Base-by-base conservation (phyloP, 37 sponge, comb jelly and placozoan species). In the Hexactinellida sp. region DNA sequence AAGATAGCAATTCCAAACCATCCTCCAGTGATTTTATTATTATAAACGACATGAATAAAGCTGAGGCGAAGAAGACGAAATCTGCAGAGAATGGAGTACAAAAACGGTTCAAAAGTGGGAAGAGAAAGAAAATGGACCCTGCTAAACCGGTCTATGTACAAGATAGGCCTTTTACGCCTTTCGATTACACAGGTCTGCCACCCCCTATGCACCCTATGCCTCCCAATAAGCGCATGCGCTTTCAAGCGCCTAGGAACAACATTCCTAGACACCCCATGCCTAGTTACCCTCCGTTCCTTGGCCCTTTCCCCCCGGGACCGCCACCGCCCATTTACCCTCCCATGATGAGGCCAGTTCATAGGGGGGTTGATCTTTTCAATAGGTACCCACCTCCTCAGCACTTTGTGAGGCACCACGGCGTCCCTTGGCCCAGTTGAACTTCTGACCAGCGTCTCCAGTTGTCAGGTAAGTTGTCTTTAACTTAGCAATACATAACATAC, bases 321-420 rank as follows among this genome's bases (percentile, higher is more conserved):
- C 34, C 76, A 3, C 76, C 32, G 76, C 5, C 3, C 34, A 10
- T 25, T 7, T 63, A 25, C 34, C 76, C 76, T 9, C 52, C 52
- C 16, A 9, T 16, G 16, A 47, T 47, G 16, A 47, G 52, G 52
- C 52, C 52, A 19, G 9, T 47, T 47, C 13, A 47, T 47, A 63
- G 76, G 34, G 76, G 76, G 30, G 25, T 10, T 63, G 5, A 1
- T n/a, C 32, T n/a, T 10, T 63, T 63, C 30, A 63, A 63, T n/a
- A 63, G 76, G 76, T 63, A 25, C 76, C 76, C 76, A 63, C 76
- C 76, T 10, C 76, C 76, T 63, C 76, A 63, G 76, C 76, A 10
- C 28, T 63, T 63, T 63, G 76, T 63, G 21, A 63, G 76, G 76
- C 76, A 63, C 76, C 76, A 63, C 25, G 76, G 76, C 5, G 76